Conservation (phyloP, 2,888 invertebrate genomes). For the Tiphia femorata region DNA sequence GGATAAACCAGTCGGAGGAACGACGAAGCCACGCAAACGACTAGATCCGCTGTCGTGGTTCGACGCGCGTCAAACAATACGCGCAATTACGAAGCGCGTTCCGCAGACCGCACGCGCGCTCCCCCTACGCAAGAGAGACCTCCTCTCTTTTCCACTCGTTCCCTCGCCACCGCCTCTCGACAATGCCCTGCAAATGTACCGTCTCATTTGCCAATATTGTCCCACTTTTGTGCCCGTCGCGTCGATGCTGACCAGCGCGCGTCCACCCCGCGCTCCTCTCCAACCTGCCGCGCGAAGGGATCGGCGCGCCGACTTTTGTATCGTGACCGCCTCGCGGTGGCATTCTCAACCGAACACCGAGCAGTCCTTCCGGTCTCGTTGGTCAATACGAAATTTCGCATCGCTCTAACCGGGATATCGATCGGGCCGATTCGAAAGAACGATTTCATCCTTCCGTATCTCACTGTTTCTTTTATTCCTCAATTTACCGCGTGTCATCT, state of each 20-base stretch:
- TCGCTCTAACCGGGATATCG: no score
- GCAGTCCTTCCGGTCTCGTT: no score
- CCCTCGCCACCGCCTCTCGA: constrained; percentile 56
- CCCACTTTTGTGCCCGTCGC: constrained; percentile 60
- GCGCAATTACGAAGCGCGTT: constrained; percentile 63
- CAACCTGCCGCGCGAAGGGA: constrained; percentile 15
- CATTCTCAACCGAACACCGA: no score
- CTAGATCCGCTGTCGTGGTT: no score
- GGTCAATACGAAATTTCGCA: no score
- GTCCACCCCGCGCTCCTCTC: not conserved
- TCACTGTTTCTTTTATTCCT: no score
- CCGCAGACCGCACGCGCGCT: constrained; percentile 29
- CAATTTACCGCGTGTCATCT: no score
- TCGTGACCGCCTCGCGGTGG: constrained; percentile 21
- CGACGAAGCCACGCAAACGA: no score
- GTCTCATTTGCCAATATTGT: constrained; percentile 68
- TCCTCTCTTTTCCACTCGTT: constrained; percentile 10
- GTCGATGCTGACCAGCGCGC: constrained; percentile 25
- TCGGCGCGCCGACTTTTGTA: constrained; percentile 45
- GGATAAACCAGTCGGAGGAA: constrained; percentile 20
- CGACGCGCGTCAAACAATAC: constrained; percentile 65
- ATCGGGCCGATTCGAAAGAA: no score
- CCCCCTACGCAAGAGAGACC: no score
- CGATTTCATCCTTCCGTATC: no score
- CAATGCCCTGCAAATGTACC: constrained; percentile 63